Conservation (phyloP, 1,140 invertebrate genomes). For the Diprion similis region DNA sequence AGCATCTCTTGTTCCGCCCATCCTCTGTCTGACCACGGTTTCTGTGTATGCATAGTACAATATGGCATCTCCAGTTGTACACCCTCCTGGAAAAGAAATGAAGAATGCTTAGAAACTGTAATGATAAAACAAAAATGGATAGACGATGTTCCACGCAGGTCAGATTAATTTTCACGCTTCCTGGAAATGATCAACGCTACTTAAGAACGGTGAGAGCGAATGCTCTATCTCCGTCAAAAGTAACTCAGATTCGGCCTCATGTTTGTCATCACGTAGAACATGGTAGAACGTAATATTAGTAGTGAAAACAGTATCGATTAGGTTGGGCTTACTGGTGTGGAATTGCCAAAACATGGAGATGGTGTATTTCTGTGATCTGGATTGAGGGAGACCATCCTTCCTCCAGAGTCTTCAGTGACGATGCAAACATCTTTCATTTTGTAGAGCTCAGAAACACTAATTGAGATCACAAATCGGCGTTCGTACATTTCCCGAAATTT, state of each 20-base stretch:
- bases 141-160: constrained; percentile 23
- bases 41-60: constrained; percentile 68
- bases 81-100: constrained; percentile 51
- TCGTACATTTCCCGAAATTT: constrained; percentile 88
- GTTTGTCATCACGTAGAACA: constrained; percentile 32
- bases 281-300: constrained; percentile 13
- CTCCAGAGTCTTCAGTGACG: constrained; percentile 74
- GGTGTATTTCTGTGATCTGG: constrained; percentile 65
- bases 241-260: constrained; percentile 21
- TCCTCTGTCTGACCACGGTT: constrained; percentile 67
- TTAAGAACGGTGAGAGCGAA: neutral
- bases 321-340: constrained; percentile 45
- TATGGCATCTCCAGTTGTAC: constrained; percentile 65
- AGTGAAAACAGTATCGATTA: neutral
- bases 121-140: neutral
- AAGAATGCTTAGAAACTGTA: neutral
- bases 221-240: constrained; percentile 9
- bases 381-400: constrained; percentile 73
- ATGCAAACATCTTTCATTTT: constrained; percentile 80
- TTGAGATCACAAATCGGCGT: constrained; percentile 78
- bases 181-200: constrained; percentile 42
- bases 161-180: constrained; percentile 45
- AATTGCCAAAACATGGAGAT: constrained; percentile 60
- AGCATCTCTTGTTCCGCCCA: constrained; percentile 79
- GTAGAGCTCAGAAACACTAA: constrained; percentile 82